These are phyloP conservation scores for Rotaria macrura DNA, from an alignment of 2,888 invertebrate genomes.

Conservation along the genomic window DNA sequence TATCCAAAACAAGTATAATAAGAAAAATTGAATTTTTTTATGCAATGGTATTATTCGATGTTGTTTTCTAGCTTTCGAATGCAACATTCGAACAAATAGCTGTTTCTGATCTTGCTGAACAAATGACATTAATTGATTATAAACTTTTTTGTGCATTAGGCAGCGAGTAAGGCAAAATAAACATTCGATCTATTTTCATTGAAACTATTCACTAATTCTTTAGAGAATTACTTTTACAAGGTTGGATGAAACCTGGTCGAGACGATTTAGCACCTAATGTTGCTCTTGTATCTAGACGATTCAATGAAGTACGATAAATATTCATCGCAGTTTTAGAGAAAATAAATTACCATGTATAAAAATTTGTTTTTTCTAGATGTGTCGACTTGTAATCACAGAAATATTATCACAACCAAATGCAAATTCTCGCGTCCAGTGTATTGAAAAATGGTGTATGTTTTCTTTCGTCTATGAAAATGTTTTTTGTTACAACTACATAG, in stretches of 20 bases:
- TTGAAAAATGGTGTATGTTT: constrained; percentile 76
- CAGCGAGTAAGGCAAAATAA: constrained; percentile 66
- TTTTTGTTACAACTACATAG: too few relatives aligned
- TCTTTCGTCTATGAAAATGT: too few relatives aligned
- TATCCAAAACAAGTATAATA: neutral
- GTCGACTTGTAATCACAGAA: constrained; percentile 74
- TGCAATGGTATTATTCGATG: neutral
- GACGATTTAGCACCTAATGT: constrained; percentile 62
- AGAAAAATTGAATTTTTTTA: neutral
- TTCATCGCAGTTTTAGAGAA: too few relatives aligned
- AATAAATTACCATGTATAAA: too few relatives aligned
- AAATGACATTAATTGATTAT: constrained; percentile 79
- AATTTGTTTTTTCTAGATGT: constrained; percentile 59
- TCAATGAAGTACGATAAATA: constrained; percentile 62
- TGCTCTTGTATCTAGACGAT: constrained; percentile 71
- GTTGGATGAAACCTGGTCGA: constrained; percentile 75
- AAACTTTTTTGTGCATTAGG: constrained; percentile 73
- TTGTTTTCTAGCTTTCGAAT: neutral
- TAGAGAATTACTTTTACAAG: constrained; percentile 48
- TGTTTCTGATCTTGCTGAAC: constrained; percentile 79
- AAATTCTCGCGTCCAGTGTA: constrained; percentile 64
- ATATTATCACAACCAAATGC: constrained; percentile 62
- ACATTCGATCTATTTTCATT: neutral
- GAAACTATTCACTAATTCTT: neutral
- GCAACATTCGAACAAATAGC: constrained; percentile 53